phyloP scores from a whole-genome alignment of 2,797 vertebrate genomes.

The Oophaga sylvatica region DNA sequence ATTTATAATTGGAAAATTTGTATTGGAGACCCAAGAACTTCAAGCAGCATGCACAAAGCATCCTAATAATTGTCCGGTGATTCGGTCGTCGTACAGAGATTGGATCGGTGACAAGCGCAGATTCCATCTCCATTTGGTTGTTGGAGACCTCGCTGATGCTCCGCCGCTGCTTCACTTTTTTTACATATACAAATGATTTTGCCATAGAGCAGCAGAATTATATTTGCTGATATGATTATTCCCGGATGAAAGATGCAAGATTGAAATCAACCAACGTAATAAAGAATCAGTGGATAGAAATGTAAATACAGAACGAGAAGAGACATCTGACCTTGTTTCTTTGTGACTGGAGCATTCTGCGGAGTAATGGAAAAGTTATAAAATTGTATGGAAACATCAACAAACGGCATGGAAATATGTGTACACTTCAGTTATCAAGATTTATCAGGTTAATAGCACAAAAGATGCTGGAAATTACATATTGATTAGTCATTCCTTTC shows the following conservation, averaged over 20 bases:
- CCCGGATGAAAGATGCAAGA: constrained; percentile 33
- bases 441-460: not conserved
- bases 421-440: not conserved
- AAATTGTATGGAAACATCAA: not conserved
- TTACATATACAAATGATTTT: constrained; percentile 26
- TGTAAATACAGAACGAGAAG: not conserved
- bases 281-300: not conserved
- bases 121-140: constrained; percentile 19
- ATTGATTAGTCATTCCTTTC: too few relatives aligned
- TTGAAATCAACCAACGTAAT: constrained; percentile 23
- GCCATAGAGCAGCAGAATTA: constrained; percentile 20
- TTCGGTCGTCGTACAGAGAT: not conserved
- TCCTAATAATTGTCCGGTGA: constrained; percentile 3
- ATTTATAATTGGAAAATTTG: too few relatives aligned
- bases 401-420: not conserved
- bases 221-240: constrained; percentile 44
- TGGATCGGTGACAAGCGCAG: not conserved
- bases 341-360: not conserved
- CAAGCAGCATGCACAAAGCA: not conserved
- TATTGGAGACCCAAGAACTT: not conserved
- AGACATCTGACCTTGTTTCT: constrained; percentile 12
- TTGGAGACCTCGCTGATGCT: not conserved
- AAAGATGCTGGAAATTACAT: not conserved
- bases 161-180: not conserved
- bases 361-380: not conserved